phyloP scores from a whole-genome alignment of 2,797 vertebrate genomes.

The Nannoperca australis region DNA sequence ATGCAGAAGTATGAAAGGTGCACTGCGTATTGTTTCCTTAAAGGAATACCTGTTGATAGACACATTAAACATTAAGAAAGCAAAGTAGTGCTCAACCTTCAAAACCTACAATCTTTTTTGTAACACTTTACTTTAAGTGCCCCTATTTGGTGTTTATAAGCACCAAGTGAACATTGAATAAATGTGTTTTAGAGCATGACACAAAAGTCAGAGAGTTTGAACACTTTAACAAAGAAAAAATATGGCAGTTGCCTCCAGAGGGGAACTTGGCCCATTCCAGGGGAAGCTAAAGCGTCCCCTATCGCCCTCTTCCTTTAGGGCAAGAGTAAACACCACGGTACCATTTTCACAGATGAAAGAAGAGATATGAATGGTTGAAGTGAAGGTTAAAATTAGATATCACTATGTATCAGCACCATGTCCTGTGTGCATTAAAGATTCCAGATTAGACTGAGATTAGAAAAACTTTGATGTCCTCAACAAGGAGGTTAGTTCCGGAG shows the following conservation, averaged over 20 bases:
- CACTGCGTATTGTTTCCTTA: not conserved
- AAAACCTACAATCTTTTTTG: not conserved
- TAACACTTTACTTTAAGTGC: not conserved
- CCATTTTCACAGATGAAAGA: slow-evolving; percentile 49
- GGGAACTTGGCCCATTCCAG: not conserved
- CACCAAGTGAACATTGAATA: not conserved
- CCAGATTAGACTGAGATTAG: slow-evolving; percentile 71
- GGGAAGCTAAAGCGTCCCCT: not conserved
- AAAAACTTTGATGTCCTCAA: slow-evolving; percentile 69
- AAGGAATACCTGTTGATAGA: slow-evolving; percentile 1
- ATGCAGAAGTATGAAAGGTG: slow-evolving; percentile 1
- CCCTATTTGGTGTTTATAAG: not conserved
- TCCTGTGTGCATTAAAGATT: slow-evolving; percentile 64
- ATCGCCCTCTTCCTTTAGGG: slow-evolving; percentile 43
- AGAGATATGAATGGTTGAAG: slow-evolving; percentile 42
- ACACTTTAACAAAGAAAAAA: not conserved
- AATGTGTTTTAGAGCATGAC: not conserved
- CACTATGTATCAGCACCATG: slow-evolving; percentile 33
- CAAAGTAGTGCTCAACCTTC: not conserved
- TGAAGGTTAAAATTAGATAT: slow-evolving; percentile 68
- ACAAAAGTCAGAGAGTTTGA: not conserved
- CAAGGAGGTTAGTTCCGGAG: slow-evolving; percentile 56
- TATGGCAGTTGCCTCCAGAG: not conserved
- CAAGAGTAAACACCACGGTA: slow-evolving; percentile 28
- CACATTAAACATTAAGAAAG: not conserved